Conservation (phyloP, 2,797 vertebrate genomes). For the Pangasius krempfi region DNA sequence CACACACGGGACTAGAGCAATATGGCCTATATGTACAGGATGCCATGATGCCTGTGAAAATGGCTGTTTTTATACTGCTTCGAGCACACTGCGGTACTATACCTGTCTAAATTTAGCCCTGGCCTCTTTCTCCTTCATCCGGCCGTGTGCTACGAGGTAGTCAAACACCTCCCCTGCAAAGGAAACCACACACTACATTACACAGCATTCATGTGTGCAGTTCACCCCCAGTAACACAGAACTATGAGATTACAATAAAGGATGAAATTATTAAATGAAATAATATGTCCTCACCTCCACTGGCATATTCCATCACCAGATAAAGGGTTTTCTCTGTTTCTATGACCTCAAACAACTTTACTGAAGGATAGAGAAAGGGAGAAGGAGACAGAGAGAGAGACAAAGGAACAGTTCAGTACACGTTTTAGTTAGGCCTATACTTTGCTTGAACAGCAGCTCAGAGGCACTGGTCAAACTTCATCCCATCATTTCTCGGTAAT, state of each 20-base stretch:
- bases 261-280: neutral
- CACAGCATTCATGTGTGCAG: constrained; percentile 8
- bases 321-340: constrained; percentile 94
- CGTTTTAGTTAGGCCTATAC: neutral
- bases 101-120: constrained; percentile 97
- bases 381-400: constrained; percentile 11
- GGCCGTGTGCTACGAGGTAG: constrained; percentile 94
- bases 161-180: constrained; percentile 90
- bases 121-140: constrained; percentile 97
- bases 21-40: neutral
- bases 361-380: constrained; percentile 54
- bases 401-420: neutral
- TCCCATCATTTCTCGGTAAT: neutral
- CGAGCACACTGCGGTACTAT: constrained; percentile 71
- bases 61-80: neutral
- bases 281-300: constrained; percentile 82
- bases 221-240: neutral
- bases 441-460: neutral
- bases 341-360: constrained; percentile 93
- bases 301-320: constrained; percentile 94
- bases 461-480: neutral
- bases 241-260: neutral
- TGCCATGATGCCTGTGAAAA: neutral
- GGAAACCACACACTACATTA: constrained; percentile 26
- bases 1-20: neutral